phyloP scores from a whole-genome alignment of 2,797 vertebrate genomes.

The Betta splendens region DNA sequence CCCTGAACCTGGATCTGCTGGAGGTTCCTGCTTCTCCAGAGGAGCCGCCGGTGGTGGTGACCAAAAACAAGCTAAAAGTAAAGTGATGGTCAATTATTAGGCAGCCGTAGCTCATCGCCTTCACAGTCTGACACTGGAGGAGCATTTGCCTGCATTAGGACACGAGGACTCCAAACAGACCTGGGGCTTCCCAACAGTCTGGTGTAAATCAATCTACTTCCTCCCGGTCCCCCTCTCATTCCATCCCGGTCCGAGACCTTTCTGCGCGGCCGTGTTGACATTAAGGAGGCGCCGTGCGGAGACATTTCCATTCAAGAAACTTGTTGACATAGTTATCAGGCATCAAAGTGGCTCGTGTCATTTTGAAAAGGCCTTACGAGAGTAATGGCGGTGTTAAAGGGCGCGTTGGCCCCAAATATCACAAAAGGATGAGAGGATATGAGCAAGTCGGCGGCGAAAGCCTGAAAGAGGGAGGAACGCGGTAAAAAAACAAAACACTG shows the following conservation, averaged over 20 bases:
- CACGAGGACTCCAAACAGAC: constrained; percentile 7
- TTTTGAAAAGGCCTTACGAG: constrained; percentile 68
- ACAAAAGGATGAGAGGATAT: constrained; percentile 71
- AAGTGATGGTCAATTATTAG: too few relatives aligned
- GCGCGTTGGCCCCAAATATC: constrained; percentile 69
- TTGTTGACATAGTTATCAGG: constrained; percentile 76
- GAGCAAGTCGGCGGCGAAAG: constrained; percentile 63
- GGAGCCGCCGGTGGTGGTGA: too few relatives aligned
- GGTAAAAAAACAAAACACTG: constrained; percentile 22
- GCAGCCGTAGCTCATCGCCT: too few relatives aligned
- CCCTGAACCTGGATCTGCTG: too few relatives aligned
- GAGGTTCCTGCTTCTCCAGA: too few relatives aligned
- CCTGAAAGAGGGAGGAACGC: constrained; percentile 44
- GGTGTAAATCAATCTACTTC: constrained; percentile 33
- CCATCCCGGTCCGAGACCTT: constrained; percentile 47
- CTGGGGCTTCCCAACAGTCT: constrained; percentile 12
- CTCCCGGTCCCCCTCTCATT: constrained; percentile 11
- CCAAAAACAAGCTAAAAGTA: too few relatives aligned
- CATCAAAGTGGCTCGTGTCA: constrained; percentile 68
- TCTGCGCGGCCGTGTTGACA: constrained; percentile 56
- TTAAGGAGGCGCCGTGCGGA: constrained; percentile 51
- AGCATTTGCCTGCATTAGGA: constrained; percentile 2
- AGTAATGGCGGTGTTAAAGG: constrained; percentile 74
- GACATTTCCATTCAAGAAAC: constrained; percentile 71
- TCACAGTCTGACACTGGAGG: too few relatives aligned